phyloP scores from a whole-genome alignment of 92 coral and sea anemone species.

The Zoanthus solanderi region DNA sequence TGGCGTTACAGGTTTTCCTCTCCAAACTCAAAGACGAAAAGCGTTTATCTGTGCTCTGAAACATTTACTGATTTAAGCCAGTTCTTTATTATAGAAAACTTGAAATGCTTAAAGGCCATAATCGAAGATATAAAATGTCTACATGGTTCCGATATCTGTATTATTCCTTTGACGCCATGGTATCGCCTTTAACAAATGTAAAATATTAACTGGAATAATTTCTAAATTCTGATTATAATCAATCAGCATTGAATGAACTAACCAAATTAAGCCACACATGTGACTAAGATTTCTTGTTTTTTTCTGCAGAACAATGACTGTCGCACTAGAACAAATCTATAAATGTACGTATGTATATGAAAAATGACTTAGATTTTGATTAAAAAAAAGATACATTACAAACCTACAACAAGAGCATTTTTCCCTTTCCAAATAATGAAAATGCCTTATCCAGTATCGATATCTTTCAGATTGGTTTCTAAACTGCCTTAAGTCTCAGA shows the following conservation, averaged over 20 bases:
- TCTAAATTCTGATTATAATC: not conserved
- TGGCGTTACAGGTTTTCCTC: not conserved
- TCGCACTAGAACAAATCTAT: not conserved
- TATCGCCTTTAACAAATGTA: not conserved
- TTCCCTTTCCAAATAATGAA: not conserved
- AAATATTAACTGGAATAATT: not conserved
- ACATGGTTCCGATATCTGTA: too few species aligned
- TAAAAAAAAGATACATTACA: not conserved
- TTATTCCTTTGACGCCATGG: too few species aligned
- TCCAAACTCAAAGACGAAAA: not conserved
- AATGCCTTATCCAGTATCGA: not conserved
- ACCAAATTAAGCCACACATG: constrained; percentile 7
- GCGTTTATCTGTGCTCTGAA: too few species aligned
- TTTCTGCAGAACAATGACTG: not conserved
- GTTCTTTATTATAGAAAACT: not conserved
- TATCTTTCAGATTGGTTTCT: not conserved
- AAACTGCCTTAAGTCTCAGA: not conserved
- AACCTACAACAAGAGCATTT: not conserved
- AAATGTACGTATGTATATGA: not conserved
- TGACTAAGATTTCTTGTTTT: not conserved
- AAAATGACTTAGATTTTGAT: not conserved
- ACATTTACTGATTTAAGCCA: not conserved
- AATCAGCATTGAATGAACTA: not conserved
- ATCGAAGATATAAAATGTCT: too few species aligned
- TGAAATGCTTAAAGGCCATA: not conserved